Evolutionary conservation across 2,888 invertebrate species (phyloP).

Genomic region (Neoscelio sp.): DNA sequence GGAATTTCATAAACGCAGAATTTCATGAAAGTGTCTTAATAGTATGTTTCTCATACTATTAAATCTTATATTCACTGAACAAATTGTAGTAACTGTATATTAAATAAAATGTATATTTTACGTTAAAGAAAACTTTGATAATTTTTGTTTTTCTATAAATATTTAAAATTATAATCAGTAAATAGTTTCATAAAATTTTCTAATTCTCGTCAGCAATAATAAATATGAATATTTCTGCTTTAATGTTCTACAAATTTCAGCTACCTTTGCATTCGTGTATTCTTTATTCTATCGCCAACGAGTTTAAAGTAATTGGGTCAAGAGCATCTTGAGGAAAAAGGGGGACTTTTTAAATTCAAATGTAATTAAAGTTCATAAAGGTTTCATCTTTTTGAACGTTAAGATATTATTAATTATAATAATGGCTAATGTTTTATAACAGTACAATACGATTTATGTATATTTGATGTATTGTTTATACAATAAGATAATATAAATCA

Average conservation of each 20-base stretch:
- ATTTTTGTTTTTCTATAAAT: too few species aligned
- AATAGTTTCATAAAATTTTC: conserved; percentile 19
- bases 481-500: too few species aligned
- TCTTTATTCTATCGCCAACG: conserved; percentile 39
- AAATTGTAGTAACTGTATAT: neutral
- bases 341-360: conserved; percentile 18
- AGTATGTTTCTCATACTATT: conserved; percentile 36
- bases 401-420: too few species aligned
- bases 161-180: too few species aligned
- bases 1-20: conserved; percentile 57
- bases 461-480: too few species aligned
- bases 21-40: conserved; percentile 58
- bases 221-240: conserved; percentile 29
- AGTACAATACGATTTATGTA: too few species aligned
- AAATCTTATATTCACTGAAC: conserved; percentile 4
- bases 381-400: too few species aligned
- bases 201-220: conserved; percentile 13
- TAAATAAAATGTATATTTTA: too few species aligned
- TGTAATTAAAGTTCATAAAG: conserved; percentile 9
- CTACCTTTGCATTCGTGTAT: conserved; percentile 5
- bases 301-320: conserved; percentile 45
- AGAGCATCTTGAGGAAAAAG: conserved; percentile 25
- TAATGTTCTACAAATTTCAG: conserved; percentile 26
- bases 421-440: neutral
- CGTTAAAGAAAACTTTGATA: too few species aligned